Evolutionary conservation across 2,888 invertebrate genomes (phyloP).

Genomic region (Chaitophorus viminalis): DNA sequence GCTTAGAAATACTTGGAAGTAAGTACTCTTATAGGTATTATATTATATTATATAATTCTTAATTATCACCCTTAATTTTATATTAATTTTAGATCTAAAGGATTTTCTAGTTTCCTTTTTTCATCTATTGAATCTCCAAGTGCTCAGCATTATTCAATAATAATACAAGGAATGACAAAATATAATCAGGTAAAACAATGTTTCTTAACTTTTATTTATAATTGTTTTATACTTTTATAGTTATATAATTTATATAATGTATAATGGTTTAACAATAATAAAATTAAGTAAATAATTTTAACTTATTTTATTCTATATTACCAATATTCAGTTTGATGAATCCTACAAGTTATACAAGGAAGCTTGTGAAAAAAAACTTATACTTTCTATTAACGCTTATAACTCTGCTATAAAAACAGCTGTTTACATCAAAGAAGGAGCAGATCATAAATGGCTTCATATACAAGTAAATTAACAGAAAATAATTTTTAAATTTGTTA

Average conservation of each 20-base stretch:
- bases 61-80: neutral
- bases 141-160: constrained; percentile 77
- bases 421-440: constrained; percentile 75
- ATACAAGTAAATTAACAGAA: constrained; percentile 67
- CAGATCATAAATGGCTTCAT: constrained; percentile 74
- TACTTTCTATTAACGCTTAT: constrained; percentile 75
- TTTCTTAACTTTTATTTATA: neutral
- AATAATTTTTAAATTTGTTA: neutral
- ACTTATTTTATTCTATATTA: constrained; percentile 4
- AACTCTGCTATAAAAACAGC: constrained; percentile 76
- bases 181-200: constrained; percentile 71
- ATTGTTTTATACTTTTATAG: neutral
- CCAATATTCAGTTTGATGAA: constrained; percentile 71
- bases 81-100: constrained; percentile 72
- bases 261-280: too few species aligned
- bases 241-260: neutral
- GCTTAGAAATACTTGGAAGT: constrained; percentile 79
- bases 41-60: neutral
- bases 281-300: neutral
- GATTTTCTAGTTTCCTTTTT: constrained; percentile 81
- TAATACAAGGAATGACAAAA: constrained; percentile 86
- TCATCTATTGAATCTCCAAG: constrained; percentile 76
- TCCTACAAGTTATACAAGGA: constrained; percentile 76
- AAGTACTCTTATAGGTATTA: constrained; percentile 66
- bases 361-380: constrained; percentile 74